Base-by-base conservation (phyloP, 37 sponge, comb jelly and placozoan genomes). In the Chondrosia reniformis region DNA sequence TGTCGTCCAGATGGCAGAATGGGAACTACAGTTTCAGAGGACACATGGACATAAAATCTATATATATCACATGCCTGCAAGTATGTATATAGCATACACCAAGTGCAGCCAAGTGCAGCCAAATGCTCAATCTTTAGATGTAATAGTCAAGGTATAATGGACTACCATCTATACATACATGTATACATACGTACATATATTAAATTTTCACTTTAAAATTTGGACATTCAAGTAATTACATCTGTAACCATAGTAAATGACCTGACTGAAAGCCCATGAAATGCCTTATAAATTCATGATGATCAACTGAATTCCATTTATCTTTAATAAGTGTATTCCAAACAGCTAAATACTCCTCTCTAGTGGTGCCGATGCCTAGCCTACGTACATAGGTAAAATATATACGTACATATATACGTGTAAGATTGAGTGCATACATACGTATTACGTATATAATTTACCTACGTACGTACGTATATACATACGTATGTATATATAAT, bases 311-410 rank as follows among this genome's bases (percentile, higher is more conserved):
- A 1, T 73, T 73, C n/a, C 76, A 74, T 28, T 64, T 80, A 37
- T 80, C 79, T 77, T 80, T 86, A 13, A 86, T 42, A 15, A 86
- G 63, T 22, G 46, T 66, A 17, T 28, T 37, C 86, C 86, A 86
- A 3, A 86, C 36, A 31, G 42, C 37, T 22, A 39, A 9, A 32
- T 58, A 22, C 36, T 76, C 59, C 0, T 40, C 52, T 15, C 59
- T 33, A 30, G 46, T 43, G 28, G 10, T 13, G 13, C 4, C 22
- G 32, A 86, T 62, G 15, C 52, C 52, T 10, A 49, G 15, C 52
- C 52, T 49, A 49, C 15, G 52, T 10, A 15, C 10, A 15, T 49
- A 49, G 52, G n/a, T n/a, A n/a, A n/a, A n/a, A n/a, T n/a, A n/a
- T n/a, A n/a, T n/a, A n/a, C n/a, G n/a, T n/a, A n/a, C n/a, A n/a